phyloP scores from a whole-genome alignment of 2,888 invertebrate genomes.

The Drosophila ezoana region DNA sequence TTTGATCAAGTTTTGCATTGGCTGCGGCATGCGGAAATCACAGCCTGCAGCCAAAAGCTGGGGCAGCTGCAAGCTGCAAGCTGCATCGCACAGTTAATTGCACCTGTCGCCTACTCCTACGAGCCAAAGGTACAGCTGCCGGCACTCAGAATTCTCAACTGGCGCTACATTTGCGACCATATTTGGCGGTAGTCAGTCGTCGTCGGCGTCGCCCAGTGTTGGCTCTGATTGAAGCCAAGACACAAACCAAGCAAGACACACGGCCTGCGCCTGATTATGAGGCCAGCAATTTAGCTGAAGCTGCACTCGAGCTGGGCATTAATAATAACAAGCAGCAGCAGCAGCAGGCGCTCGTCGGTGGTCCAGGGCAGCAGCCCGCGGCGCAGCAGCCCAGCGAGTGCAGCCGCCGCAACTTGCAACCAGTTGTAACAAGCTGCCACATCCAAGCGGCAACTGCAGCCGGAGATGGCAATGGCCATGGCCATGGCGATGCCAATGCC shows the following conservation, averaged over 20 bases:
- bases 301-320: slow-evolving; percentile 36
- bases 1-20: slow-evolving; percentile 29
- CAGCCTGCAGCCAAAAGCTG: slow-evolving; percentile 42
- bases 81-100: slow-evolving; percentile 61
- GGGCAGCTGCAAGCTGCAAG: slow-evolving; percentile 35
- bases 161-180: slow-evolving; percentile 73
- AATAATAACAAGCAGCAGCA: slow-evolving; percentile 44
- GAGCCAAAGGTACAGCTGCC: slow-evolving; percentile 18
- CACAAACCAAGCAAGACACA: slow-evolving; percentile 45
- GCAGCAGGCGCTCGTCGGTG: slow-evolving; percentile 53
- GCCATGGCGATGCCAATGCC: slow-evolving; percentile 18
- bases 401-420: slow-evolving; percentile 47
- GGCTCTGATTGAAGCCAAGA: slow-evolving; percentile 55
- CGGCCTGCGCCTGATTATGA: slow-evolving; percentile 66
- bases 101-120: slow-evolving; percentile 76
- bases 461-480: slow-evolving; percentile 2
- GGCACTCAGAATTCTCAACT: slow-evolving; percentile 34
- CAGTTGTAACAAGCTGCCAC: slow-evolving; percentile 72
- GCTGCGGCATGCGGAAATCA: slow-evolving; percentile 69
- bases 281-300: slow-evolving; percentile 49
- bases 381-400: slow-evolving; percentile 17
- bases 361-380: slow-evolving; percentile 63
- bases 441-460: slow-evolving; percentile 22
- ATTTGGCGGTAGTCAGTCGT: slow-evolving; percentile 55
- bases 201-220: slow-evolving; percentile 38